These are phyloP conservation scores for Meandrina meandrites DNA, from an alignment of 92 coral and sea anemone genomes.

Conservation along the genomic window DNA sequence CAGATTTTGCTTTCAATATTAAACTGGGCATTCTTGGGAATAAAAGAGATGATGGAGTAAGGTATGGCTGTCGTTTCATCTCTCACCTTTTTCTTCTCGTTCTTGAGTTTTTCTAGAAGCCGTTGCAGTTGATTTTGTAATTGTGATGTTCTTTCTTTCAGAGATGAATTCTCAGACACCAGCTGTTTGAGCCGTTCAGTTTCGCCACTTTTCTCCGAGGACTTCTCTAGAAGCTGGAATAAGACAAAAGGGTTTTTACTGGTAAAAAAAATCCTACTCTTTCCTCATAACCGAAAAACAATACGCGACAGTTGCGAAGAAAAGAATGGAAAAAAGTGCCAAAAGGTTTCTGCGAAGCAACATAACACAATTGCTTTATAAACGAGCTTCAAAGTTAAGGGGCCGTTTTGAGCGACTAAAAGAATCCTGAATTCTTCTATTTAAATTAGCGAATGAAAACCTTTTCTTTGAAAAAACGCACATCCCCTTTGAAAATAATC, in stretches of 20 bases:
- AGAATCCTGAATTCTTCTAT: neutral
- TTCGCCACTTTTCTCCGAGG: slow-evolving; percentile 44
- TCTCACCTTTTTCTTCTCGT: slow-evolving; percentile 68
- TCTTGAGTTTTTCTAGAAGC: slow-evolving; percentile 57
- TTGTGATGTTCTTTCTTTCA: slow-evolving; percentile 29
- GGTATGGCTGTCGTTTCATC: no score
- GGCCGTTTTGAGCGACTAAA: neutral
- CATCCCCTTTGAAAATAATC: neutral
- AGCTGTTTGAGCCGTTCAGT: slow-evolving; percentile 57
- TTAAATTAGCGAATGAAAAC: neutral
- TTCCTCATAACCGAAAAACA: neutral
- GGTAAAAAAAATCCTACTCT: neutral
- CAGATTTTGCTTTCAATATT: no score
- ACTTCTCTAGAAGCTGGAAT: slow-evolving; percentile 23
- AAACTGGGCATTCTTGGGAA: neutral
- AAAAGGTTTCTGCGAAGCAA: neutral
- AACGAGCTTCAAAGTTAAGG: neutral
- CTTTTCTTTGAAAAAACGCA: neutral
- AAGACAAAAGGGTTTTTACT: neutral
- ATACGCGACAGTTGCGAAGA: no score
- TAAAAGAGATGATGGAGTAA: no score
- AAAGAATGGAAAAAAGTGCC: neutral
- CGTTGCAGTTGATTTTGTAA: slow-evolving; percentile 46
- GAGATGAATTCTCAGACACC: slow-evolving; percentile 60
- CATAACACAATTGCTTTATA: neutral